Percentiles rank a stretch among this genome's conserved stretches.
These are phyloP conservation scores for Chaetodon auriga DNA, from an alignment of 2,113 vertebrate genomes.

Conservation along the genomic window DNA sequence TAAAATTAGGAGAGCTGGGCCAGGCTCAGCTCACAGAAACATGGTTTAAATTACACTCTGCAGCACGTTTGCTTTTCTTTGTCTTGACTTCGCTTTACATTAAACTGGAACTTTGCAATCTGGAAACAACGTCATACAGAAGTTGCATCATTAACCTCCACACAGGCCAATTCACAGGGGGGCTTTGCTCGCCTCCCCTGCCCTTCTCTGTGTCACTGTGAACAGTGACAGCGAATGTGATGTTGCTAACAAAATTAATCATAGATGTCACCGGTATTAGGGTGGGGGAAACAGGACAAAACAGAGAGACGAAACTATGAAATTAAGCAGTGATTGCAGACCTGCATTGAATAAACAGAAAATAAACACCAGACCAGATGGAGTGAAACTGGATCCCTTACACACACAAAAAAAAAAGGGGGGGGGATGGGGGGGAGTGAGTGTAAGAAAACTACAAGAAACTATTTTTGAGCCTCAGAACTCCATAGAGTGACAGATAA, in stretches of 20 bases:
- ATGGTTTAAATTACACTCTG: constrained; percentile 88
- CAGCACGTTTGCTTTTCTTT: constrained; percentile 86
- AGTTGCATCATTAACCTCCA: constrained; percentile 67
- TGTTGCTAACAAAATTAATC: constrained; percentile 73
- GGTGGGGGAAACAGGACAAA: constrained; percentile 13
- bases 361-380: constrained; percentile 67
- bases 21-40: constrained; percentile 83
- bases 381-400: constrained; percentile 69
- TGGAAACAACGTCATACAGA: constrained; percentile 69
- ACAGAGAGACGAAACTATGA: constrained; percentile 48
- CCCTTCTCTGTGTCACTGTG: constrained; percentile 8
- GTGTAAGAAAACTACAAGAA: constrained; percentile 29
- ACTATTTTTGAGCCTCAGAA: constrained; percentile 65
- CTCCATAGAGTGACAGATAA: constrained; percentile 35
- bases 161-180: constrained; percentile 26
- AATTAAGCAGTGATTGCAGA: constrained; percentile 77
- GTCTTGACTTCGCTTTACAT: constrained; percentile 83
- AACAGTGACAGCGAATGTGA: constrained; percentile 65
- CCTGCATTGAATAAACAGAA: constrained; percentile 71
- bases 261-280: constrained; percentile 58
- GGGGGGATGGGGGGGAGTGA: background rate
- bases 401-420: too few relatives aligned
- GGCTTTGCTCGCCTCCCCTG: background rate
- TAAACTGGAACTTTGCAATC: constrained; percentile 77
- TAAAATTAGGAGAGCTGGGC: constrained; percentile 80